These are phyloP conservation scores for Syngnathus acus DNA, from an alignment of 2,797 vertebrate genomes.

Conservation along the genomic window DNA sequence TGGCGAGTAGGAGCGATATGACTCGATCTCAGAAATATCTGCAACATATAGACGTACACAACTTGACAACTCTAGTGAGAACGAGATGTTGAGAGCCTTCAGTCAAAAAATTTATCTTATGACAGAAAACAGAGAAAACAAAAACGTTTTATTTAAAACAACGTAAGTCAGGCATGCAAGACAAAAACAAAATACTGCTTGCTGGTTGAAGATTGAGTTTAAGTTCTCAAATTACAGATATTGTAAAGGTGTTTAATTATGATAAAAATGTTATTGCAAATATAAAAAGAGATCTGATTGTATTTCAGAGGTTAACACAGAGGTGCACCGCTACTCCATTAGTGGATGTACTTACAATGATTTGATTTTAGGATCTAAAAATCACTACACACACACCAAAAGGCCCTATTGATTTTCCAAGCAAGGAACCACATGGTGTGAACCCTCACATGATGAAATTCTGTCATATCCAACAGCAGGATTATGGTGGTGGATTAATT, in stretches of 20 bases:
- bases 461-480: slow-evolving; percentile 53
- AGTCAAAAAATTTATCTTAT: neutral
- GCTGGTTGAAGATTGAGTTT: neutral
- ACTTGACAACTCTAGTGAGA: neutral
- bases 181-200: slow-evolving; percentile 1
- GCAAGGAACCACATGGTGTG: slow-evolving; percentile 11
- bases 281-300: neutral
- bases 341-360: slow-evolving; percentile 15
- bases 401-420: slow-evolving; percentile 10
- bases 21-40: slow-evolving; percentile 98
- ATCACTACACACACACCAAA: slow-evolving; percentile 1
- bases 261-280: neutral
- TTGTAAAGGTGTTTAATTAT: neutral
- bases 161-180: neutral
- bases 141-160: no score
- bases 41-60: slow-evolving; percentile 33
- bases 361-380: slow-evolving; percentile 15
- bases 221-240: neutral
- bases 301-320: neutral
- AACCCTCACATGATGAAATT: slow-evolving; percentile 57
- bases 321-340: neutral
- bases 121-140: neutral
- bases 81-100: neutral
- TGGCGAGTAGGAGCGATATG: slow-evolving; percentile 89
- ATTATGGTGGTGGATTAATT: slow-evolving; percentile 63